Percentiles rank a stretch among this genome's conserved stretches.
Conservation (phyloP, 1,140 invertebrate species). For the Paramacrobiotus metropolitanus region DNA sequence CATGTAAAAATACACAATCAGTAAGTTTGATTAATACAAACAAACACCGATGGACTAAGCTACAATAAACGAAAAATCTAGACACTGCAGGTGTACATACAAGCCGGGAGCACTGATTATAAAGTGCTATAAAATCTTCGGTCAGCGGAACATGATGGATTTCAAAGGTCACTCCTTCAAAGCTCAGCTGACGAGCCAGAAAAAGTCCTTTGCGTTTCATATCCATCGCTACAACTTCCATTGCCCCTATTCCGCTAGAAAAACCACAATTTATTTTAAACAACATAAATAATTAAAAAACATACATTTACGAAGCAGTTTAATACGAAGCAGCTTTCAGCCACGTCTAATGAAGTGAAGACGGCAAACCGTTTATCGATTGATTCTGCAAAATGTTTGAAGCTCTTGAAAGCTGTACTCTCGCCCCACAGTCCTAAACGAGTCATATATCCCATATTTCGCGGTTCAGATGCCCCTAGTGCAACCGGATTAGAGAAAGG, state of each 20-base stretch:
- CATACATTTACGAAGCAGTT: too few species aligned
- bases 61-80: too few species aligned
- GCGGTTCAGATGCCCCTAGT: constrained; percentile 79
- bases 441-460: constrained; percentile 99
- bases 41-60: too few species aligned
- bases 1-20: too few species aligned
- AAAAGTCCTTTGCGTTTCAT: constrained; percentile 98
- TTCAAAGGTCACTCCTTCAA: constrained; percentile 78
- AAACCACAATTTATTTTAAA: too few species aligned
- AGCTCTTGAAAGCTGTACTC: constrained; percentile 78
- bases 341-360: background rate
- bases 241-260: constrained; percentile 91
- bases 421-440: constrained; percentile 88
- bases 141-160: constrained; percentile 83
- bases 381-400: constrained; percentile 79
- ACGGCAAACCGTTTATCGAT: constrained; percentile 59
- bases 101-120: constrained; percentile 74
- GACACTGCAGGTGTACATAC: constrained; percentile 28
- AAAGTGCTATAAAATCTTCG: constrained; percentile 62
- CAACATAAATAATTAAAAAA: too few species aligned
- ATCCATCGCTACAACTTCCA: constrained; percentile 99
- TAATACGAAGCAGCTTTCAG: constrained; percentile 16
- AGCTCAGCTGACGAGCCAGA: constrained; percentile 89
- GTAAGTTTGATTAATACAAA: background rate
- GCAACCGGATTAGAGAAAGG: too few species aligned